Base-by-base conservation (phyloP, 2,113 vertebrate species). In the Oncorhynchus gorbuscha region DNA sequence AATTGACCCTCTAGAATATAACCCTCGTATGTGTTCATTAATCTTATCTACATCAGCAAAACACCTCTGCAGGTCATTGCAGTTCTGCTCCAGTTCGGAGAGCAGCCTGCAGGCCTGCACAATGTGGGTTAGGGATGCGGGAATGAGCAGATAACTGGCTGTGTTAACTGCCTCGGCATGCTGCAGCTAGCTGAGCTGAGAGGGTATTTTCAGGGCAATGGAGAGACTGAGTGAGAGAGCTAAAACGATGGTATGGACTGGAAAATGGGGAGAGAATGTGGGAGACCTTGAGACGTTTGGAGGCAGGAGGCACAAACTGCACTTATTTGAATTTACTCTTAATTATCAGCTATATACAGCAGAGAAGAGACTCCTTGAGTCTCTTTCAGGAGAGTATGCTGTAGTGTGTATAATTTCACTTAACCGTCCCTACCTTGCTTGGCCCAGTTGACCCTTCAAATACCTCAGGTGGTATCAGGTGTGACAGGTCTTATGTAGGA, bases 131-230 rank as follows among this genome's bases (percentile, higher is more conserved):
- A 72, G 7, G 22, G 66, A 74, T 81, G 72, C n/a, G 1, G 72
- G 77, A 78, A 74, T 74, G 69, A 84, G 70, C 18, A 65, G 73
- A 74, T 75, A 64, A 26, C 64, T 58, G 45, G 3, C 51, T 39
- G 45, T 66, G 71, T 68, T 32, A 77, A 13, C 45, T 67, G 62
- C 76, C 28, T 72, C 71, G 78, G 74, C 84, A 65, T 79, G 82
- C 85, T 73, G 67, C 26, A 69, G 77, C 86, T 80, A n/a, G 81
- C 84, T 76, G 26, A 79, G 73, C 69, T 4, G 13, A 45, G 39
- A 45, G 18, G 70, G 67, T 74, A 74, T 80, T 75, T 77, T 83
- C 75, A 55, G 28, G 67, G 45, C 39, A 12, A 20, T 3, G 2
- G 67, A 11, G 32, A 65, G 62, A 26, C 22, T 1, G 30, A 62